These are phyloP conservation scores for pig (Sus scrofa) DNA, from an alignment of 2,113 vertebrate genomes.

Conservation along the genomic window T2T-Sscrofa CM000816.6:66654501-66655000, in stretches of 20 bases:
- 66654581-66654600: neutral
- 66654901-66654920: neutral
- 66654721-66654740: neutral
- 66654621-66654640: neutral
- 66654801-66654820: neutral
- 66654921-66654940: neutral
- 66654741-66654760: neutral
- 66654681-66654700: neutral
- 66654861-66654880: neutral
- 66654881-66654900: neutral
- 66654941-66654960: neutral
- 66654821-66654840: neutral
- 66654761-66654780: neutral
- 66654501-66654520: fast-evolving
- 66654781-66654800: neutral
- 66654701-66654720: neutral
- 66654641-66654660: neutral
- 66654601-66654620: neutral
- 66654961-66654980: neutral
- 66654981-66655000: neutral
- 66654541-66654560: neutral
- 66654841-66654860: neutral
- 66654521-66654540: neutral
- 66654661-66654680: slow-evolving; percentile 2
- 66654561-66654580: neutral